A percentile compares a stretch with the other conserved stretches of the same genome.
Evolutionary conservation across 1,140 invertebrate species (phyloP).

Genomic region (Drosophila willistoni): DNA sequence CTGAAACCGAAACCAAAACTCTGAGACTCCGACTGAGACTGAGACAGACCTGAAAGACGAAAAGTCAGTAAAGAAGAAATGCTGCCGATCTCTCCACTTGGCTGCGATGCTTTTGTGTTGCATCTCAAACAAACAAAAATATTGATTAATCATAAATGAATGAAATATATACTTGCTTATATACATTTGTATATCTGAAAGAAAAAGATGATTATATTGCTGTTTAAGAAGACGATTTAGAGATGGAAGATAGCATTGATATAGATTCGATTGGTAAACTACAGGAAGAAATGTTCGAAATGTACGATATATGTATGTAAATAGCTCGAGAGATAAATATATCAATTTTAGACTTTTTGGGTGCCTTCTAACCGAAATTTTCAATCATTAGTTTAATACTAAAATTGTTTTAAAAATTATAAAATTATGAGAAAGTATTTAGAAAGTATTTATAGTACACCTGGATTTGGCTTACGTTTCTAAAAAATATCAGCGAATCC

Average conservation of each 20-base stretch:
- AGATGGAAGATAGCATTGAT: background rate
- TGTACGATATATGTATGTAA: too few relatives aligned
- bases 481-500: too few relatives aligned
- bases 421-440: too few relatives aligned
- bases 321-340: too few relatives aligned
- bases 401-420: too few relatives aligned
- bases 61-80: slow-evolving; percentile 63
- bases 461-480: too few relatives aligned
- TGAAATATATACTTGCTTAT: slow-evolving; percentile 22
- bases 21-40: slow-evolving; percentile 62
- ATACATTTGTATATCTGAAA: slow-evolving; percentile 5
- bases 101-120: slow-evolving; percentile 70
- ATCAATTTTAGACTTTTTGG: too few relatives aligned
- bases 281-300: too few relatives aligned
- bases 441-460: too few relatives aligned
- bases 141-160: slow-evolving; percentile 76
- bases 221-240: slow-evolving; percentile 11
- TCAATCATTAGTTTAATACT: too few relatives aligned
- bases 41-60: slow-evolving; percentile 16
- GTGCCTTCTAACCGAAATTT: too few relatives aligned
- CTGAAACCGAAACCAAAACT: slow-evolving; percentile 29
- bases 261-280: too few relatives aligned
- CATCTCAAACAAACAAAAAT: slow-evolving; percentile 75
- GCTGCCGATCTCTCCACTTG: slow-evolving; percentile 58
- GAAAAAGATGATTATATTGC: slow-evolving; percentile 36